A percentile compares a stretch with the other conserved stretches of the same genome.
phyloP scores from a whole-genome alignment of 2,113 vertebrate genomes.

The Equus przewalskii region DNA sequence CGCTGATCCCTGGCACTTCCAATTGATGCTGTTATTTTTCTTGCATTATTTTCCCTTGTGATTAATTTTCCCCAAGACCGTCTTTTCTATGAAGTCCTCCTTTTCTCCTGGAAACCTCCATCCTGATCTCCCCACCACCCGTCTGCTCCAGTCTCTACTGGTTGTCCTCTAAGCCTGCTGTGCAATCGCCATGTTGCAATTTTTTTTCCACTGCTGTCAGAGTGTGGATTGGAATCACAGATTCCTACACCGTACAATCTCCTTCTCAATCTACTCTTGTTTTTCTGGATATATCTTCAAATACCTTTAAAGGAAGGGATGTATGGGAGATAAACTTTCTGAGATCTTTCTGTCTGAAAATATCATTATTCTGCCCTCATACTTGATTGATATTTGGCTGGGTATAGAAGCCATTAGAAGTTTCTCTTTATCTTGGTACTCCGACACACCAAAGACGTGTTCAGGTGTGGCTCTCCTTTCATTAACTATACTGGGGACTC shows the following conservation, averaged over 20 bases:
- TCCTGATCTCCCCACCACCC: background rate
- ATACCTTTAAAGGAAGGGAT: background rate
- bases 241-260: background rate
- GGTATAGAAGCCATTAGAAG: background rate
- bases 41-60: background rate
- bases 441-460: background rate
- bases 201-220: background rate
- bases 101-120: background rate
- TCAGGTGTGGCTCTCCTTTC: background rate
- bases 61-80: background rate
- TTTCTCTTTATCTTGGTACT: background rate
- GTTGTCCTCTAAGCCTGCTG: background rate
- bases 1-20: background rate
- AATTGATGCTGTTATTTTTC: background rate
- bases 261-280: background rate
- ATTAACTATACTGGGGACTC: background rate
- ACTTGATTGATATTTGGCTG: background rate
- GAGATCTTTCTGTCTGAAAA: slow-evolving; percentile 35
- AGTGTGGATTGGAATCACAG: background rate
- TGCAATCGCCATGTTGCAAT: background rate
- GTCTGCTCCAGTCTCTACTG: background rate
- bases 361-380: background rate
- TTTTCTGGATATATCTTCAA: slow-evolving; percentile 14
- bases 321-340: background rate
- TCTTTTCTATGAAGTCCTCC: background rate